Evolutionary conservation across 1,140 invertebrate species (phyloP).

Genomic region (Luehdorfia chinensis): DNA sequence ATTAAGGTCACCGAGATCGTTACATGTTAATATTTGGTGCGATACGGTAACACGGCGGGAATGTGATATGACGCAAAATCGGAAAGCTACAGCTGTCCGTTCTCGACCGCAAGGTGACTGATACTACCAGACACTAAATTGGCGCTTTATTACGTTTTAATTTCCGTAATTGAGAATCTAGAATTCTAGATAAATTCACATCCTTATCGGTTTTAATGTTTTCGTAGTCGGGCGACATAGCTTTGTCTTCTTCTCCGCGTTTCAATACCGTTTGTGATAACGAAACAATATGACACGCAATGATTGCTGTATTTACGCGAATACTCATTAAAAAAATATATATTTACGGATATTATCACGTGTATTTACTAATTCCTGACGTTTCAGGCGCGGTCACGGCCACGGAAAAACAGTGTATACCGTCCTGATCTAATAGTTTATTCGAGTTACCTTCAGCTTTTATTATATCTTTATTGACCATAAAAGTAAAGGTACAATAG

Average conservation of each 20-base stretch:
- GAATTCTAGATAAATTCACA: constrained; percentile 2
- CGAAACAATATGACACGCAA: not conserved
- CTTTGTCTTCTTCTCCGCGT: not conserved
- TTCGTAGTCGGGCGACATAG: not conserved
- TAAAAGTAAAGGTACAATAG: too few species aligned
- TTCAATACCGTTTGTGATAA: not conserved
- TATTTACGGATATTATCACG: too few species aligned
- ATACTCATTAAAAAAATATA: too few species aligned
- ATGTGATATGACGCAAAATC: constrained; percentile 3
- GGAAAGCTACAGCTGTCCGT: not conserved
- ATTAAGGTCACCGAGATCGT: constrained; percentile 9
- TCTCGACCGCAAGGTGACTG: constrained; percentile 5
- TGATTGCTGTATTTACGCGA: too few species aligned
- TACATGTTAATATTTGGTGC: constrained; percentile 6
- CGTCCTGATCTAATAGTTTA: too few species aligned
- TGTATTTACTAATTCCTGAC: not conserved
- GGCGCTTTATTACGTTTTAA: too few species aligned
- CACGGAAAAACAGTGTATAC: too few species aligned
- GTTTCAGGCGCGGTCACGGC: too few species aligned
- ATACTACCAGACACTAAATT: not conserved
- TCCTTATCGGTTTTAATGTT: not conserved
- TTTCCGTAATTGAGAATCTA: not conserved
- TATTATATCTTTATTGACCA: too few species aligned
- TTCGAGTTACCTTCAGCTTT: too few species aligned
- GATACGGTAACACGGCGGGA: constrained; percentile 1